Percentiles rank a stretch among this genome's conserved stretches.
These are phyloP conservation scores for Microctonus hyperodae DNA, from an alignment of 2,888 invertebrate species.

Conservation along the genomic window DNA sequence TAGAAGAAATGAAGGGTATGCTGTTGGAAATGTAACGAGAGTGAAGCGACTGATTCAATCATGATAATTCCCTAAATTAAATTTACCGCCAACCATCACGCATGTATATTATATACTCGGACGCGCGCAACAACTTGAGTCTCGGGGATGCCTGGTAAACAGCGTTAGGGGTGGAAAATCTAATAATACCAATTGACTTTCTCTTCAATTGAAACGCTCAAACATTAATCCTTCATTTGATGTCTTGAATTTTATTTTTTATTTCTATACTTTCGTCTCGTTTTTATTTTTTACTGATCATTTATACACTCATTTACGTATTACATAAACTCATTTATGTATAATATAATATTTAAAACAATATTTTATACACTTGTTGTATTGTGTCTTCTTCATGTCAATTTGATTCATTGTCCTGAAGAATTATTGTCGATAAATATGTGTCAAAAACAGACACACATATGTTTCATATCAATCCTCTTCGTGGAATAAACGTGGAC, in stretches of 20 bases:
- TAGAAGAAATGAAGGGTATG: constrained; percentile 22
- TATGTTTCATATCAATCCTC: constrained; percentile 13
- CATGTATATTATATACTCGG: constrained; percentile 47
- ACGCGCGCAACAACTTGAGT: constrained; percentile 12
- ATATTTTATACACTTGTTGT: not conserved
- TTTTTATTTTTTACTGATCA: not conserved
- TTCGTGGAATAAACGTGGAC: constrained; percentile 6
- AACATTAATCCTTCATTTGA: constrained; percentile 56
- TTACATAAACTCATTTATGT: not conserved
- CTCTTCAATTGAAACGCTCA: constrained; percentile 25
- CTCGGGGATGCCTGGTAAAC: constrained; percentile 29
- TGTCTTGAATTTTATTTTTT: constrained; percentile 46
- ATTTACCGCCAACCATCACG: constrained; percentile 61
- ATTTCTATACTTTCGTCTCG: constrained; percentile 27
- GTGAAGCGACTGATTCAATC: constrained; percentile 60
- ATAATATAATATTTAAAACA: not conserved
- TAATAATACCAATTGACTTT: constrained; percentile 63
- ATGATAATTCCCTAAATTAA: constrained; percentile 63
- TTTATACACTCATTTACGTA: not conserved
- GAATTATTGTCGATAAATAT: constrained; percentile 12
- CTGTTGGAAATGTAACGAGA: constrained; percentile 37
- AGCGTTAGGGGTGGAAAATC: constrained; percentile 59
- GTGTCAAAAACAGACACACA: constrained; percentile 9
- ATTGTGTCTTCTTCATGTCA: not conserved
- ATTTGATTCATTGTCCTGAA: constrained; percentile 7